phyloP scores from a whole-genome alignment of 2,888 invertebrate species.

The Cylloceria caligata region DNA sequence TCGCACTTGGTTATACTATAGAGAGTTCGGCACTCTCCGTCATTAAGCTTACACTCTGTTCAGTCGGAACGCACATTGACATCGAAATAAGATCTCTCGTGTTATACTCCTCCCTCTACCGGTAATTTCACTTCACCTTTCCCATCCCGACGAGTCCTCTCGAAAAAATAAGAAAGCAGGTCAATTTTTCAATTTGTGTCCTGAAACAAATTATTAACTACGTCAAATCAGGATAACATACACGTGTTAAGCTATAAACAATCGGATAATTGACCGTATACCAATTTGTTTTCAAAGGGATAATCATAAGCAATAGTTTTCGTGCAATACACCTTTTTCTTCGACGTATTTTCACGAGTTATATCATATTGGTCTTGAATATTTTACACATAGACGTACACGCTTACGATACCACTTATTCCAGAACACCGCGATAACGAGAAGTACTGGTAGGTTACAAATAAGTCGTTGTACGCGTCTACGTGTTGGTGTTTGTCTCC shows the following conservation, averaged over 20 bases:
- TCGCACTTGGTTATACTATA: constrained; percentile 7
- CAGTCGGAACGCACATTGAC: constrained; percentile 39
- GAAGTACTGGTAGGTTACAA: constrained; percentile 23
- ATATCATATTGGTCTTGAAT: background rate
- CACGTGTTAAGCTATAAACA: constrained; percentile 26
- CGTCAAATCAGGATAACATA: constrained; percentile 20
- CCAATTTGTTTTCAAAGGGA: background rate
- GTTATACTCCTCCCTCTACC: constrained; percentile 2
- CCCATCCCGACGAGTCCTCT: background rate
- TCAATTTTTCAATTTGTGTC: constrained; percentile 37
- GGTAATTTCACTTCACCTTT: constrained; percentile 5
- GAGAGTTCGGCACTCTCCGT: constrained; percentile 24
- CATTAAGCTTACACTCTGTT: constrained; percentile 32
- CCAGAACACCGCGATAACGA: constrained; percentile 32
- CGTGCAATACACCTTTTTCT: background rate
- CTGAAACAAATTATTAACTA: constrained; percentile 15
- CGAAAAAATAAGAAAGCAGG: constrained; percentile 35
- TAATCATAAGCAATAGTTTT: background rate
- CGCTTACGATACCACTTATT: constrained; percentile 17
- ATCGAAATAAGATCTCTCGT: constrained; percentile 45
- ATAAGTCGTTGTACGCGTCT: constrained; percentile 45
- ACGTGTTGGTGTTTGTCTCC: constrained; percentile 14
- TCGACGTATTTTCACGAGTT: background rate
- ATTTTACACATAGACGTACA: background rate
- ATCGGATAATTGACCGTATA: constrained; percentile 8